Evolutionary conservation across 1,140 invertebrate species (phyloP), one percentile per base, ranked within the genome.

Genomic region (Ceratitis capitata): DNA sequence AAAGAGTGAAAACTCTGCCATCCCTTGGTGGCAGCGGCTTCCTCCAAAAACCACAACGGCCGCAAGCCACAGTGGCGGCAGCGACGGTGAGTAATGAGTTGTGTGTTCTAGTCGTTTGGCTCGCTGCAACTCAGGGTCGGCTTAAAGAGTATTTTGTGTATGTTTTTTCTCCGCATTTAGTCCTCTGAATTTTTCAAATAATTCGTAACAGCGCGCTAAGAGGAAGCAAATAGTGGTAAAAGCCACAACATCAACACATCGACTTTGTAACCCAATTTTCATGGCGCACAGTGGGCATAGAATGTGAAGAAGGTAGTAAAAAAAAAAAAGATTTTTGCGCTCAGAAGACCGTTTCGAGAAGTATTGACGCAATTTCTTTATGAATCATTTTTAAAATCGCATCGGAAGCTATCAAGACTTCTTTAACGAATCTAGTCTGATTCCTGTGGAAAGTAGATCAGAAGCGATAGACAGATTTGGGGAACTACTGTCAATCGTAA

Each of bases 111-210:
- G 16, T 19, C 39, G 61, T 69, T 69, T n/a, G 29, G 26, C n/a
- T n/a, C n/a, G n/a, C 10, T 56, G n/a, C 58, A 35, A 35, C 29
- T 69, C 61, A 39, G 32, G 12, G 32, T 9, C 61, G 61, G 61
- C 29, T 69, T 69, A 69, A 16, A n/a, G 51, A 56, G 2, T 56
- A 53, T 19, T 69, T 10, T 39, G 32, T 69, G 51, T 19, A 16
- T 69, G 32, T 32, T 61, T 2, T 61, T 61, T 61, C 2, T 3
- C 58, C 35, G 64, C 45, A 23, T 51, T 61, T 64, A 85, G 47
- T 85, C 84, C 84, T 69, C 32, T 85, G 39, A 85, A 64, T 61
- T 64, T 85, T 49, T 64, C 9, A 85, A 85, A 69, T 56, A 14
- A 84, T 35, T 84, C 23, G 16, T 32, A 58, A 84, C 47, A 53